phyloP scores from a whole-genome alignment of 2,113 vertebrate genomes.

The Cygnus buccinator region DNA sequence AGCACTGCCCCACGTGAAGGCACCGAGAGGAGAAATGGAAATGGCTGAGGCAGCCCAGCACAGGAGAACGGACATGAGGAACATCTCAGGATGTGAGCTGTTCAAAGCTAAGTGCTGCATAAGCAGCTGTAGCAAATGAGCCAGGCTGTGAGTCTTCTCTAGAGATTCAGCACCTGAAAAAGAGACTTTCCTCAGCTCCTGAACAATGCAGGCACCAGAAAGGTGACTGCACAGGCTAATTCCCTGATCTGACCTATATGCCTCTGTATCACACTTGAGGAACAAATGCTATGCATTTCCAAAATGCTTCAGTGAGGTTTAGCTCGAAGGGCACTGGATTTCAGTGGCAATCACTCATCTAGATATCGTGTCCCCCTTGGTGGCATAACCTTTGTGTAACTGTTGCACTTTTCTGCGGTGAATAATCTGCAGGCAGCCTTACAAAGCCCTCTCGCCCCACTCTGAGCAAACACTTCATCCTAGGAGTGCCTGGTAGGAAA shows the following conservation, averaged over 20 bases:
- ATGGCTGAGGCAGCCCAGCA: rapidly evolving
- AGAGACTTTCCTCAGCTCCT: not conserved
- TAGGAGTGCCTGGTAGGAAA: not conserved
- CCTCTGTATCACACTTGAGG: rapidly evolving
- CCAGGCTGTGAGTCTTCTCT: not conserved
- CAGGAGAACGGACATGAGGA: rapidly evolving
- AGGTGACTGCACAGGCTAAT: not conserved
- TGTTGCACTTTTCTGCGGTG: not conserved
- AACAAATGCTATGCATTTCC: not conserved
- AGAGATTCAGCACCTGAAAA: not conserved
- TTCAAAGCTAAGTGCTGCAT: not conserved
- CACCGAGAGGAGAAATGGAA: not conserved
- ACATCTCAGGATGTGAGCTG: not conserved
- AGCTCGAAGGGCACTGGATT: slow-evolving; percentile 16
- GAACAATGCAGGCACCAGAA: rapidly evolving
- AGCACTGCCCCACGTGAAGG: not conserved
- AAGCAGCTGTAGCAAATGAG: rapidly evolving
- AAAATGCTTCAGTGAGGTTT: not conserved
- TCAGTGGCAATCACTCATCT: not conserved
- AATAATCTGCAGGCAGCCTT: not conserved
- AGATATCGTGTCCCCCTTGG: not conserved
- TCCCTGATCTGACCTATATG: not conserved
- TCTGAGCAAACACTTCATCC: not conserved
- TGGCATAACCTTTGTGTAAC: slow-evolving; percentile 15
- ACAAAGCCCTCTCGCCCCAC: not conserved